Evolutionary conservation across 2,797 vertebrate genomes (phyloP).

Genomic region (Aphelocoma californica): DNA sequence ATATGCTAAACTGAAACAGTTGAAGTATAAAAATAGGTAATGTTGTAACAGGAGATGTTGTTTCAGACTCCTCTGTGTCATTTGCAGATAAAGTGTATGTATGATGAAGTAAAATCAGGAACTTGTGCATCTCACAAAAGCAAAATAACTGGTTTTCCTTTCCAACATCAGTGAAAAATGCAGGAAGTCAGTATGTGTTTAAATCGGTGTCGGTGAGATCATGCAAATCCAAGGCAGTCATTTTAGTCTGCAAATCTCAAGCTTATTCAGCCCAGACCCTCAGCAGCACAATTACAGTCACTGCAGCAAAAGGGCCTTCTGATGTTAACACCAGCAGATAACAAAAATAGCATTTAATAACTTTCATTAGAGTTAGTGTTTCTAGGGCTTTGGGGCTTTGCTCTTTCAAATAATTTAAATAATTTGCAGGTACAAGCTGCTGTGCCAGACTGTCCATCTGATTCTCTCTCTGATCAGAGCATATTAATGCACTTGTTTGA

Average conservation of each 20-base stretch:
- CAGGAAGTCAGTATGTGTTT: conserved; percentile 21
- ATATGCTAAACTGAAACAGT: conserved; percentile 9
- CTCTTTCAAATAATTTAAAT: conserved; percentile 52
- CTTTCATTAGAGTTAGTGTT: conserved; percentile 68
- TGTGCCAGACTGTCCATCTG: conserved; percentile 56
- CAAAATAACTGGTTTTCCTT: neutral
- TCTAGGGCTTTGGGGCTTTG: conserved; percentile 55
- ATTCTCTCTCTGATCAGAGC: conserved; percentile 56
- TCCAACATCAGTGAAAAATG: neutral
- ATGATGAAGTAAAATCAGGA: neutral
- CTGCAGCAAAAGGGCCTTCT: conserved; percentile 29
- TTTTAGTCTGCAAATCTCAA: neutral
- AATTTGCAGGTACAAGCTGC: conserved; percentile 68
- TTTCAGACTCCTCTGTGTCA: neutral
- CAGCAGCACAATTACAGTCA: conserved; percentile 18
- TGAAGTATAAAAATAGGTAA: conserved; percentile 25
- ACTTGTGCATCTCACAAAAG: neutral
- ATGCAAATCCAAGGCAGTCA: neutral
- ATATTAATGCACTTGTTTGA: conserved; percentile 63
- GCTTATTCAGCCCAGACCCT: conserved; percentile 4
- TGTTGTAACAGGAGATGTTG: neutral
- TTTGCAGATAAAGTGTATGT: neutral
- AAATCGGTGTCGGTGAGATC: neutral
- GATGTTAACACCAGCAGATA: conserved; percentile 43
- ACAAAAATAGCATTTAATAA: conserved; percentile 66